phyloP scores from a whole-genome alignment of 2,888 invertebrate species.

The Anorthoa munda region DNA sequence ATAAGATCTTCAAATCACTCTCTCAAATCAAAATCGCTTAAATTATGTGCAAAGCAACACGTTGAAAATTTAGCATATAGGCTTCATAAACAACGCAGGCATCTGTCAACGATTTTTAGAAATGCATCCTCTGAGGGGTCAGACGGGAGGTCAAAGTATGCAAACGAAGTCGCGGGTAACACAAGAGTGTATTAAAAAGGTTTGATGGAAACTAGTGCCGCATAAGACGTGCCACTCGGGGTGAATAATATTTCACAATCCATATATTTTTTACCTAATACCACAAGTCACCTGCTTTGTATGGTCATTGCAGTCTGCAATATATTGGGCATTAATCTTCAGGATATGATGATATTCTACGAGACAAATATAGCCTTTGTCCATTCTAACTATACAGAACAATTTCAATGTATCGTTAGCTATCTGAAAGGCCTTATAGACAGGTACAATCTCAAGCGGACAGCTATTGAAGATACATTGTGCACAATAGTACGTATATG shows the following conservation, averaged over 20 bases:
- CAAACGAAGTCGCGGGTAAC: constrained; percentile 20
- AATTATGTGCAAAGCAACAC: constrained; percentile 19
- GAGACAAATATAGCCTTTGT: constrained; percentile 1
- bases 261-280: no score
- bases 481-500: constrained; percentile 24
- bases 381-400: constrained; percentile 9
- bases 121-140: constrained; percentile 18
- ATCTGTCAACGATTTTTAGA: constrained; percentile 26
- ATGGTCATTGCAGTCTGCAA: not conserved
- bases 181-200: constrained; percentile 22
- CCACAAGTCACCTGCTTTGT: not conserved
- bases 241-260: no score
- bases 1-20: not conserved
- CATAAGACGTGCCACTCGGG: no score
- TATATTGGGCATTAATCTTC: not conserved
- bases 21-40: constrained; percentile 1
- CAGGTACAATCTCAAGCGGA: constrained; percentile 22
- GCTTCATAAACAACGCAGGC: constrained; percentile 23
- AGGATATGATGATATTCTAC: not conserved
- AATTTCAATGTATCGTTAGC: constrained; percentile 12
- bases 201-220: constrained; percentile 12
- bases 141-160: constrained; percentile 26
- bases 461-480: constrained; percentile 30
- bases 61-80: constrained; percentile 22
- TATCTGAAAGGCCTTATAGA: constrained; percentile 16